Conservation (phyloP, 2,888 invertebrate genomes). For the Polydrusus tereticollis region DNA sequence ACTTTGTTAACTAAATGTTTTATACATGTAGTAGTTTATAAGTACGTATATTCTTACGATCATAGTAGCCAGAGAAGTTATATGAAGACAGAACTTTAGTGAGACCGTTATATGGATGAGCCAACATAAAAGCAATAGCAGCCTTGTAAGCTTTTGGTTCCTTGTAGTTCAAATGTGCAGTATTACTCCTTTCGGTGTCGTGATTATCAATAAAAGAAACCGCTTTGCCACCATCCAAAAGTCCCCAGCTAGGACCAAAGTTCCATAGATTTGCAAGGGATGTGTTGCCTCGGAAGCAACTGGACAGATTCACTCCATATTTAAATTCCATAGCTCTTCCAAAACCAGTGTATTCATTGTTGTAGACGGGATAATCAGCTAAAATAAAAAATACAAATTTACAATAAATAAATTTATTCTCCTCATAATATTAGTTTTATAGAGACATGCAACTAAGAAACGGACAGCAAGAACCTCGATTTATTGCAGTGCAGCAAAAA, state of each 20-base stretch:
- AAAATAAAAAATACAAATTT: no score
- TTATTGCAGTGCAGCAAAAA: no score
- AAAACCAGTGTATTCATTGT: constrained; percentile 65
- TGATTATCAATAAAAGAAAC: constrained; percentile 63
- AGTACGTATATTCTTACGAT: no score
- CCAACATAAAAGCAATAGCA: constrained; percentile 89
- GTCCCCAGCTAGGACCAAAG: constrained; percentile 75
- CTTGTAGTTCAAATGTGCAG: constrained; percentile 77
- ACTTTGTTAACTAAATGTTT: no score
- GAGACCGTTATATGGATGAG: constrained; percentile 84
- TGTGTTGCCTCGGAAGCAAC: constrained; percentile 72
- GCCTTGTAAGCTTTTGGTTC: constrained; percentile 75
- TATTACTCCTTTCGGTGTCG: constrained; percentile 77
- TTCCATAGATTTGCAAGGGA: constrained; percentile 74
- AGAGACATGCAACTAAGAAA: no score
- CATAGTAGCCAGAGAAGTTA: constrained; percentile 73
- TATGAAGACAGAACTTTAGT: constrained; percentile 95
- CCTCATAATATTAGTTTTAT: no score
- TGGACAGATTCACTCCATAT: constrained; percentile 71
- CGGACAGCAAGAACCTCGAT: no score
- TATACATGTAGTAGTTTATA: no score
- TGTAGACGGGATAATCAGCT: constrained; percentile 67
- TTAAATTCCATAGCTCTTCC: constrained; percentile 84
- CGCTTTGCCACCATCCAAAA: constrained; percentile 66
- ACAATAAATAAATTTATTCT: no score